These are phyloP conservation scores for Euplexia lucipara DNA, from an alignment of 2,888 invertebrate genomes.

Conservation along the genomic window DNA sequence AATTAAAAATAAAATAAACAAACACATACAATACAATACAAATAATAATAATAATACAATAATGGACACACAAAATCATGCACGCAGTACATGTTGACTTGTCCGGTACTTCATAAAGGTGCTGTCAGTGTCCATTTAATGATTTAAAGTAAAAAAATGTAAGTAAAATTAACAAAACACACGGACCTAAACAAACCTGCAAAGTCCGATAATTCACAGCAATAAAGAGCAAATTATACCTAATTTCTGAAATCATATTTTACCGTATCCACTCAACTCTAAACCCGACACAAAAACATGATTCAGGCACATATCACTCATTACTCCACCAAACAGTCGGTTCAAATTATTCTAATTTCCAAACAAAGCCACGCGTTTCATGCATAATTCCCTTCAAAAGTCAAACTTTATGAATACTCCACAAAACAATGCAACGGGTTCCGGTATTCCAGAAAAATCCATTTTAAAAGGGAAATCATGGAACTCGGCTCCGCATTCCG, in stretches of 20 bases:
- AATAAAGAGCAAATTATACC: background rate
- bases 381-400: constrained; percentile 51
- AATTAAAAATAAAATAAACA: too few relatives aligned
- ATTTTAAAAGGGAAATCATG: constrained; percentile 42
- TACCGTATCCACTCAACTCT: background rate
- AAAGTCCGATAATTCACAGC: background rate
- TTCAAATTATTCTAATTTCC: constrained; percentile 55
- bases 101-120: too few relatives aligned
- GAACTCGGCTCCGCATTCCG: background rate
- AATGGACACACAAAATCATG: too few relatives aligned
- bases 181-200: background rate
- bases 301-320: constrained; percentile 19
- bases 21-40: too few relatives aligned
- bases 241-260: constrained; percentile 4
- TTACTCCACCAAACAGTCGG: constrained; percentile 28
- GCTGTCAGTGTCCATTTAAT: too few relatives aligned
- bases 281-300: constrained; percentile 8
- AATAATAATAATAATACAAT: too few relatives aligned
- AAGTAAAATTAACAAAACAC: too few relatives aligned
- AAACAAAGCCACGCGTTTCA: constrained; percentile 42
- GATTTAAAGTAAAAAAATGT: too few relatives aligned
- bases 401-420: constrained; percentile 51
- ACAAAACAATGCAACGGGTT: constrained; percentile 46
- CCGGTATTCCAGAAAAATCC: constrained; percentile 41
- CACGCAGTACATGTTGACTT: too few relatives aligned